These are phyloP conservation scores for Coptodon bakossiorum DNA, from an alignment of 2,113 vertebrate genomes.

Conservation along the genomic window DNA sequence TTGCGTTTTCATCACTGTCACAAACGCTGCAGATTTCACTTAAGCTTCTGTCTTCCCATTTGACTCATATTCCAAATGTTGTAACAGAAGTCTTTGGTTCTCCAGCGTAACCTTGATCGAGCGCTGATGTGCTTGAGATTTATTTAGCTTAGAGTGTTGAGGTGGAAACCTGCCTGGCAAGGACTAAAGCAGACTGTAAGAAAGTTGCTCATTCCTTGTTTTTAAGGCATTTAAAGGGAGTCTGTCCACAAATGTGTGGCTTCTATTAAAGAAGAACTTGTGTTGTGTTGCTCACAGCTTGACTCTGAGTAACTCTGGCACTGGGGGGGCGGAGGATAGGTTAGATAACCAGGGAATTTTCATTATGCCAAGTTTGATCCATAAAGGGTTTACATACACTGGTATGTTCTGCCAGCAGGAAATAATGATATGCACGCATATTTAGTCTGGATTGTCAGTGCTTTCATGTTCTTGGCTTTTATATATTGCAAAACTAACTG, in stretches of 20 bases:
- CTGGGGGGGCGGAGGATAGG: background rate
- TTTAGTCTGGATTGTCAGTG: background rate
- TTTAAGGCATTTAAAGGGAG: background rate
- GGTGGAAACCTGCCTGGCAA: background rate
- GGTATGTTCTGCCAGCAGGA: background rate
- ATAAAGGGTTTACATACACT: background rate
- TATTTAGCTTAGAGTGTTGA: background rate
- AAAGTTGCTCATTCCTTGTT: background rate
- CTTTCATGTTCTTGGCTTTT: background rate
- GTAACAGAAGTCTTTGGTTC: background rate
- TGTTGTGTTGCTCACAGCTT: background rate
- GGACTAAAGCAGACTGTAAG: background rate
- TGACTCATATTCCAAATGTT: constrained; percentile 10
- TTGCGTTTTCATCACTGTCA: constrained; percentile 35
- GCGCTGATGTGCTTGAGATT: background rate
- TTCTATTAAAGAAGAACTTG: background rate
- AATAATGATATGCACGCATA: background rate
- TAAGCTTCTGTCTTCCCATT: background rate
- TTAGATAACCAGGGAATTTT: background rate
- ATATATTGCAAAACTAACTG: background rate
- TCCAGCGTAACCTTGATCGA: background rate
- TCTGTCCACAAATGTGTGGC: background rate
- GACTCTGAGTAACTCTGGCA: background rate
- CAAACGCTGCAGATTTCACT: background rate
- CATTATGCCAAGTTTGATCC: background rate